Conservation (phyloP, 2,888 invertebrate genomes). For the Rhyacophila evoluta region DNA sequence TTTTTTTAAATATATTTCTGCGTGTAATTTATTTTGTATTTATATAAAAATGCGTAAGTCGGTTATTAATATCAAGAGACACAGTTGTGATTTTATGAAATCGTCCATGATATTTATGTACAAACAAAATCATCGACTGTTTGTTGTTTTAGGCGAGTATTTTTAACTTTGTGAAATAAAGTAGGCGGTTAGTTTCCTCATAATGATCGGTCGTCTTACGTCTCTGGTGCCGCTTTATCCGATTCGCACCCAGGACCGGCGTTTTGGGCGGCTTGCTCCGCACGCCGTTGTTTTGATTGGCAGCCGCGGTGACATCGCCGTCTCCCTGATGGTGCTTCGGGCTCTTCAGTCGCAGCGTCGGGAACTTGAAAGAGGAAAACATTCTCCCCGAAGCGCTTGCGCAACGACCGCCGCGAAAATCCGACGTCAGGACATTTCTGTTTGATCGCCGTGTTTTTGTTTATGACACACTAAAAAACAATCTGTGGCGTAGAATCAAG, state of each 20-base stretch:
- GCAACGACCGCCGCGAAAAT: slow-evolving; percentile 17
- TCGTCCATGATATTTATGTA: not conserved
- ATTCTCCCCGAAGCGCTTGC: slow-evolving; percentile 58
- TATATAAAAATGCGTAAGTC: too few relatives aligned
- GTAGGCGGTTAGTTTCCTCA: slow-evolving; percentile 11
- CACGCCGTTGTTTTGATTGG: slow-evolving; percentile 58
- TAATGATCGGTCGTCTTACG: slow-evolving; percentile 59
- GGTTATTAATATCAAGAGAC: too few relatives aligned
- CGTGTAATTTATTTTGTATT: too few relatives aligned
- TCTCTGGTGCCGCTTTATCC: slow-evolving; percentile 68
- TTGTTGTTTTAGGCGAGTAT: not conserved
- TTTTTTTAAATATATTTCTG: too few relatives aligned
- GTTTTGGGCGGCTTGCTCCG: slow-evolving; percentile 72
- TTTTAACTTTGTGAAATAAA: not conserved
- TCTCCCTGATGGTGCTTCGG: slow-evolving; percentile 65
- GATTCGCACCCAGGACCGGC: slow-evolving; percentile 66
- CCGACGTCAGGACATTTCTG: not conserved
- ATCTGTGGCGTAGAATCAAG: too few relatives aligned
- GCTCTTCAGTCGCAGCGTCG: slow-evolving; percentile 65
- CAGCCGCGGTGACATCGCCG: slow-evolving; percentile 58
- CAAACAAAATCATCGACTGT: not conserved
- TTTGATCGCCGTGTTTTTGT: slow-evolving; percentile 19
- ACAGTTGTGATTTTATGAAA: not conserved
- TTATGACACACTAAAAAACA: not conserved
- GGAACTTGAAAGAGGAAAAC: slow-evolving; percentile 72